phyloP scores from a whole-genome alignment of 2,888 invertebrate species.

The Leucophenga montana region DNA sequence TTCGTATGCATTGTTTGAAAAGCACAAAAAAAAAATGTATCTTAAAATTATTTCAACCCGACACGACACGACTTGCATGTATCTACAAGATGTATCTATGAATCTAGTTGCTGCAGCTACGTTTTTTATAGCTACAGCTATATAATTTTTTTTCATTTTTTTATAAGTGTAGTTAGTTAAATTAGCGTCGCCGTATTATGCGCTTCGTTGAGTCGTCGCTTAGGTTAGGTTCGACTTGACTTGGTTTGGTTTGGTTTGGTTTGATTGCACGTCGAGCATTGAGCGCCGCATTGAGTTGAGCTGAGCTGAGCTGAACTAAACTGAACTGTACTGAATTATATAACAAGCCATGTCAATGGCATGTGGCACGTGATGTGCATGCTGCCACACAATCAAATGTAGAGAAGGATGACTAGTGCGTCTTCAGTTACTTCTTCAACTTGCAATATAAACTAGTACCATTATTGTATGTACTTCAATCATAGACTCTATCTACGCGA shows the following conservation, averaged over 20 bases:
- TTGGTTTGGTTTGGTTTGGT: neutral
- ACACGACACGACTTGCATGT: neutral
- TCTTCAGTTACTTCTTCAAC: neutral
- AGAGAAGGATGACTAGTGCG: neutral
- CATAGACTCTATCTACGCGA: no score
- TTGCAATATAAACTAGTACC: neutral
- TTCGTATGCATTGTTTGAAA: conserved; percentile 19
- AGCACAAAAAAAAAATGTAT: conserved; percentile 22
- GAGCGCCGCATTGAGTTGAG: neutral
- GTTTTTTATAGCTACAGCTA: neutral
- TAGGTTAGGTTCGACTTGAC: neutral
- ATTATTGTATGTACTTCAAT: no score
- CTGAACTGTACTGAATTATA: neutral
- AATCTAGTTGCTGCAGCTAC: no score
- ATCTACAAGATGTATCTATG: conserved; percentile 8
- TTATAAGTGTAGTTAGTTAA: neutral
- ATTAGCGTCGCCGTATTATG: neutral
- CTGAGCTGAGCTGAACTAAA: neutral
- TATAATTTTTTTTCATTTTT: conserved; percentile 4
- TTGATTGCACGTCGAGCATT: neutral
- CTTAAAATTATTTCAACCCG: conserved; percentile 18
- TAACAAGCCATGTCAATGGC: conserved; percentile 20
- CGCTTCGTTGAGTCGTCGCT: conserved; percentile 2
- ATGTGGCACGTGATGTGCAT: conserved; percentile 22
- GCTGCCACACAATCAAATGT: no score